These are phyloP conservation scores for Mactra quadrangularis DNA, from an alignment of 1,140 invertebrate genomes.

Conservation along the genomic window DNA sequence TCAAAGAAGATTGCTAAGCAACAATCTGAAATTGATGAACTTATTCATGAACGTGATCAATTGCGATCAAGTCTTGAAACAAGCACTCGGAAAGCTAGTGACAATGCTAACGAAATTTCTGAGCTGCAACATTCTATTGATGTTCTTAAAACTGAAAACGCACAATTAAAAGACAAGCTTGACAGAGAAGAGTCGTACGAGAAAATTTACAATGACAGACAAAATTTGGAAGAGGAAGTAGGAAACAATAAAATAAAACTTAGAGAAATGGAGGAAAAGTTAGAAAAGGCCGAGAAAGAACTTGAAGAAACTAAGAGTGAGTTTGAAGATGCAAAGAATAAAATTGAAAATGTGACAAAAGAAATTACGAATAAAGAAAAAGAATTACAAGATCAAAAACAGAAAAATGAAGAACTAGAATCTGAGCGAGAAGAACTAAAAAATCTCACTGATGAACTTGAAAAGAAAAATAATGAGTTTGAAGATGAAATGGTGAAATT, in stretches of 20 bases:
- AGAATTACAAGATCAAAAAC: slow-evolving; percentile 34
- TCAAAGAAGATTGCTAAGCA: slow-evolving; percentile 38
- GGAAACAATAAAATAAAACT: slow-evolving; percentile 1
- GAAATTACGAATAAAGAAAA: neutral
- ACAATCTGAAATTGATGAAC: slow-evolving; percentile 9
- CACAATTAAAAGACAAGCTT: slow-evolving; percentile 39
- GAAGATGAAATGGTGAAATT: slow-evolving; percentile 48
- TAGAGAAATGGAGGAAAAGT: slow-evolving; percentile 15
- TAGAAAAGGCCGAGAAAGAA: neutral
- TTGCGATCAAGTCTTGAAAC: neutral
- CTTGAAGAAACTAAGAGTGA: too few species aligned
- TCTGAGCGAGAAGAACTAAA: slow-evolving; percentile 49
- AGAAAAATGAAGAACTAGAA: slow-evolving; percentile 31
- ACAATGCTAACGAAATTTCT: neutral
- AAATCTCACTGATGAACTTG: slow-evolving; percentile 36
- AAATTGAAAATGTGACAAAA: neutral
- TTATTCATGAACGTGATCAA: slow-evolving; percentile 29
- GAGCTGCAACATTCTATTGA: slow-evolving; percentile 8
- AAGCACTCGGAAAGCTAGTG: neutral
- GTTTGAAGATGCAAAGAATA: neutral
- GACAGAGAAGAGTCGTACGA: slow-evolving; percentile 50
- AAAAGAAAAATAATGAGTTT: slow-evolving; percentile 46
- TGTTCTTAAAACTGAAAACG: slow-evolving; percentile 33
- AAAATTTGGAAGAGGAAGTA: slow-evolving; percentile 19
- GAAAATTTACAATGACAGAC: slow-evolving; percentile 41